Conservation (phyloP, 2,113 vertebrate species). For the Corythornis cristatus region DNA sequence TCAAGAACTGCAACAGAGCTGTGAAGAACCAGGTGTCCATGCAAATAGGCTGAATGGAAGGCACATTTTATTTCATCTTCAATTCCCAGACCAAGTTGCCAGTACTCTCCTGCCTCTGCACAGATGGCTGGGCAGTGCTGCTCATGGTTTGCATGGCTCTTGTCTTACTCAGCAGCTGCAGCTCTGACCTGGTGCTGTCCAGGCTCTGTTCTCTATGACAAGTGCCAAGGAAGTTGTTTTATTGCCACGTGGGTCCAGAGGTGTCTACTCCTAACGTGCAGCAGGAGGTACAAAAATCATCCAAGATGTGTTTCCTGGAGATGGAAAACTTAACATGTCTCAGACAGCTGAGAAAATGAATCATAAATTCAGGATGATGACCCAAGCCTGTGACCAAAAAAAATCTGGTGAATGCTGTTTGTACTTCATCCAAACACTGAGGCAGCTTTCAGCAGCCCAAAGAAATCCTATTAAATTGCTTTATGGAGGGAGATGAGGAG, state of each 20-base stretch:
- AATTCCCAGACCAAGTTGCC: not conserved
- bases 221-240: not conserved
- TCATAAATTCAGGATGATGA: constrained; percentile 23
- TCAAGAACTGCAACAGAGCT: not conserved
- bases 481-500: not conserved
- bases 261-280: not conserved
- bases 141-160: not conserved
- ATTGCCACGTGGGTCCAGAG: not conserved
- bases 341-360: not conserved
- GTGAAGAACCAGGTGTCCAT: not conserved
- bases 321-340: not conserved
- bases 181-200: not conserved
- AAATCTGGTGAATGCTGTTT: not conserved
- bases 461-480: not conserved
- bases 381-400: not conserved
- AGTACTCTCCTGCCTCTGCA: not conserved
- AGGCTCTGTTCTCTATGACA: not conserved
- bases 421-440: not conserved
- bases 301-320: not conserved
- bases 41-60: not conserved
- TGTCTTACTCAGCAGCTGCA: not conserved
- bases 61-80: not conserved
- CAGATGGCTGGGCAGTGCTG: not conserved
- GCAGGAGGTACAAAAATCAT: not conserved
- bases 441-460: not conserved